Conservation (phyloP, 2,888 invertebrate genomes). For the Ceriagrion tenellum region DNA sequence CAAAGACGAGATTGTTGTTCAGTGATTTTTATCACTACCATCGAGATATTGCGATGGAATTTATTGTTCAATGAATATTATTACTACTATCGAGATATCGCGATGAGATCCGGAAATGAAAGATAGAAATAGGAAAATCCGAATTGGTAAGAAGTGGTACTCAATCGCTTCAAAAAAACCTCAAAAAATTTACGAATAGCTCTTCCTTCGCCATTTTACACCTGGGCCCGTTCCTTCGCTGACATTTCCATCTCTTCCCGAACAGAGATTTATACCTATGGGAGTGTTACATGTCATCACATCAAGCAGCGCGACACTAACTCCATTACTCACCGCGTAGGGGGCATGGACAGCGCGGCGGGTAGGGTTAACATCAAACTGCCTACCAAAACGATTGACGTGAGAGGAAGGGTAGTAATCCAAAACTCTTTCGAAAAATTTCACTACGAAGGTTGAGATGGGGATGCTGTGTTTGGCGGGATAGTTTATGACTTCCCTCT, state of each 20-base stretch:
- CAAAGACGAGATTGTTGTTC: too few relatives aligned
- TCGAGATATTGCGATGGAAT: too few relatives aligned
- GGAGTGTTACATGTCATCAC: conserved; percentile 40
- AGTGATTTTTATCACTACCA: too few relatives aligned
- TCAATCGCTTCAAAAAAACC: too few relatives aligned
- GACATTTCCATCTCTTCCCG: not conserved
- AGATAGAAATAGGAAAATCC: too few relatives aligned
- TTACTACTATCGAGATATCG: too few relatives aligned
- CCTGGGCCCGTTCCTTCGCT: not conserved
- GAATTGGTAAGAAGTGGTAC: too few relatives aligned
- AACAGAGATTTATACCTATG: conserved; percentile 17
- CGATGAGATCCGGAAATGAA: too few relatives aligned
- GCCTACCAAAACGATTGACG: conserved; percentile 34
- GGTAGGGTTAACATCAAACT: conserved; percentile 37
- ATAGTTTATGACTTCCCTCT: not conserved
- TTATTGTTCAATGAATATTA: too few relatives aligned
- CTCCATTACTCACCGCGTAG: conserved; percentile 39
- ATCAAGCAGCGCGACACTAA: not conserved
- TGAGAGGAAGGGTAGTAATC: not conserved
- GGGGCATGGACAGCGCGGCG: not conserved
- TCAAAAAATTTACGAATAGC: too few relatives aligned
- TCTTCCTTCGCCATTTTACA: not conserved
- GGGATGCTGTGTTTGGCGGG: not conserved
- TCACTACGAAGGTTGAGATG: not conserved
- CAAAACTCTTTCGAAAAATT: not conserved